A percentile compares a stretch with the other conserved stretches of the same genome.
These are phyloP conservation scores for Pomatostomus ruficeps DNA, from an alignment of 2,113 vertebrate species.

Conservation along the genomic window DNA sequence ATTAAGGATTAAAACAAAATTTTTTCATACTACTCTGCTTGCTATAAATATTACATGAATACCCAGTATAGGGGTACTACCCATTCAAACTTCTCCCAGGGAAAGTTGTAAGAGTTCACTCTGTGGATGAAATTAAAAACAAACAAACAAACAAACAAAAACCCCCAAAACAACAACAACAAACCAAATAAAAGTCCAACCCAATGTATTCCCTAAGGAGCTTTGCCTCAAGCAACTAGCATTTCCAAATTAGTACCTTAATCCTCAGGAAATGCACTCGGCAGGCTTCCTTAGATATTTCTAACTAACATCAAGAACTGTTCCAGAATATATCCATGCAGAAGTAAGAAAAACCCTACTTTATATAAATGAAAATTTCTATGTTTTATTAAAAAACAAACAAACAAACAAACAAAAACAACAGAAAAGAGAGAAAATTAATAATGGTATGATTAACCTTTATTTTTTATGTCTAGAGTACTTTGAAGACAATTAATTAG, in stretches of 20 bases:
- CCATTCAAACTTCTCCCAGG: background rate
- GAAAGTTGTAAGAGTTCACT: background rate
- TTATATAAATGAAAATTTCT: background rate
- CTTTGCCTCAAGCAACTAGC: background rate
- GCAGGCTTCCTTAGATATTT: background rate
- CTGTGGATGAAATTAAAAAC: background rate
- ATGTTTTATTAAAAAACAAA: background rate
- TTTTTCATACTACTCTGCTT: background rate
- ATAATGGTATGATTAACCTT: background rate
- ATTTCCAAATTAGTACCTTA: conserved; percentile 8
- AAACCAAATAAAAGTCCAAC: background rate
- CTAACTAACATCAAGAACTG: background rate
- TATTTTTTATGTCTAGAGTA: background rate
- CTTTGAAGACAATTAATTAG: background rate
- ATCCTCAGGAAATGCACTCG: background rate
- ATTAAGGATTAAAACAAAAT: background rate
- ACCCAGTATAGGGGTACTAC: background rate
- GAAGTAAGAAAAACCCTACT: background rate
- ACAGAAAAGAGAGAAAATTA: background rate
- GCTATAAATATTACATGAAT: background rate
- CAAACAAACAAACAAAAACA: no score
- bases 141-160: no score
- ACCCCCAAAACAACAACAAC: no score
- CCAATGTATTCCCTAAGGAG: background rate
- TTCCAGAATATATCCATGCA: background rate